Percentiles rank a stretch among this genome's conserved stretches.
These are phyloP conservation scores for Acropora yongei DNA, from an alignment of 64 coral and sea anemone genomes.

Conservation along the genomic window DNA sequence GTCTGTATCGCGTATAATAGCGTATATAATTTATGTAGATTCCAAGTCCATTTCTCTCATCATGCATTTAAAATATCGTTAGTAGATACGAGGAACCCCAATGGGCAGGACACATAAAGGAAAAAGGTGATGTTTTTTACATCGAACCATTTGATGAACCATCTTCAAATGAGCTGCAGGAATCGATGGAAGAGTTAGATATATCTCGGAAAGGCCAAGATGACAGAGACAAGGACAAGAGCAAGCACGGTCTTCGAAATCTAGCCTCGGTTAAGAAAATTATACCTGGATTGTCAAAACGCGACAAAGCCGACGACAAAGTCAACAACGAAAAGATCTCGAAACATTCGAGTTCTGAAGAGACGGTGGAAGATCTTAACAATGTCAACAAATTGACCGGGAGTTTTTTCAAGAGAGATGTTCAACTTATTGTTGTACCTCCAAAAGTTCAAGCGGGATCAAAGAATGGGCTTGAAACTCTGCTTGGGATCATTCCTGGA, in stretches of 20 bases:
- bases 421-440: constrained; percentile 80
- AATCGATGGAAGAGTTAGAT: constrained; percentile 74
- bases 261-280: constrained; percentile 82
- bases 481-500: constrained; percentile 92
- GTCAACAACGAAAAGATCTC: constrained; percentile 76
- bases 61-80: neutral
- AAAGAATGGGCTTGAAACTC: constrained; percentile 70
- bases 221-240: constrained; percentile 63
- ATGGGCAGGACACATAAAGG: constrained; percentile 79
- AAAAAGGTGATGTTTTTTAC: constrained; percentile 91
- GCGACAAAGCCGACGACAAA: constrained; percentile 79
- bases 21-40: constrained; percentile 36
- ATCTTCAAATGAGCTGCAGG: constrained; percentile 43
- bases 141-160: constrained; percentile 74
- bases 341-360: constrained; percentile 64
- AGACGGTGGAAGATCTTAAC: constrained; percentile 22
- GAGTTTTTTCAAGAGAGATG: constrained; percentile 67
- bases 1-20: constrained; percentile 10
- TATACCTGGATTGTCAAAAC: constrained; percentile 70
- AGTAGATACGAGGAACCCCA: constrained; percentile 81
- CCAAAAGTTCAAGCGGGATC: constrained; percentile 68
- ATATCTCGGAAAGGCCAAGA: constrained; percentile 53
- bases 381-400: constrained; percentile 41
- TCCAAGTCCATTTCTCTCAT: neutral
- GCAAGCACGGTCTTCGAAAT: constrained; percentile 76